These are phyloP conservation scores for Drosophila affinis DNA, from an alignment of 2,888 invertebrate species.

Conservation along the genomic window DNA sequence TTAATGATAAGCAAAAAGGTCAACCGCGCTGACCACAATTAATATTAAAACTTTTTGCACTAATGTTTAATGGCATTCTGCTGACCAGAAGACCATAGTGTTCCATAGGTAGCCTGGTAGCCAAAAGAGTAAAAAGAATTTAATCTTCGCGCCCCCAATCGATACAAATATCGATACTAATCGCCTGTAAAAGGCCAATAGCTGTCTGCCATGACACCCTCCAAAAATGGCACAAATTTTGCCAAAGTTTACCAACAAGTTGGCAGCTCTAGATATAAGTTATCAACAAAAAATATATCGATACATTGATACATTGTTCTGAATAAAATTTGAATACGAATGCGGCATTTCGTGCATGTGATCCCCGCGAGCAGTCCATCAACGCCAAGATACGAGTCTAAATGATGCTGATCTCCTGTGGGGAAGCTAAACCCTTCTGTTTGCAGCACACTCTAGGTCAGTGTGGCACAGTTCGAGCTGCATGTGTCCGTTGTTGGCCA, in stretches of 20 bases:
- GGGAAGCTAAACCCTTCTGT: background rate
- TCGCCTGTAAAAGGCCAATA: background rate
- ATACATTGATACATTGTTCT: too few species aligned
- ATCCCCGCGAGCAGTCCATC: conserved; percentile 90
- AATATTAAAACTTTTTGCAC: conserved; percentile 1
- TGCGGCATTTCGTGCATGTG: conserved; percentile 89
- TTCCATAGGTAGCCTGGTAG: background rate
- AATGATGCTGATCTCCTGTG: conserved; percentile 65
- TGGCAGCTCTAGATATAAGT: background rate
- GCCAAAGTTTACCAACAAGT: background rate
- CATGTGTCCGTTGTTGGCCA: conserved; percentile 90
- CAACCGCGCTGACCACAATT: conserved; percentile 16
- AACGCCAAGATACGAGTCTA: conserved; percentile 90
- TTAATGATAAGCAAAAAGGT: conserved; percentile 7
- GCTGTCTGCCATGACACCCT: background rate
- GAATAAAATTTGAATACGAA: too few species aligned
- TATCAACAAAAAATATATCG: too few species aligned
- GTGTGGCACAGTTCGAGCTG: conserved; percentile 90
- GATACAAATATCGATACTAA: background rate
- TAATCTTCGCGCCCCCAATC: background rate
- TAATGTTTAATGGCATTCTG: background rate
- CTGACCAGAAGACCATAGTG: background rate
- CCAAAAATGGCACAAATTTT: background rate
- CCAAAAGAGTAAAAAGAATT: background rate
- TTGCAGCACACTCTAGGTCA: conserved; percentile 86